Percentiles rank a stretch among this genome's conserved stretches.
Evolutionary conservation across 1,140 invertebrate species (phyloP).

Genomic region (Pararge aegeria): DNA sequence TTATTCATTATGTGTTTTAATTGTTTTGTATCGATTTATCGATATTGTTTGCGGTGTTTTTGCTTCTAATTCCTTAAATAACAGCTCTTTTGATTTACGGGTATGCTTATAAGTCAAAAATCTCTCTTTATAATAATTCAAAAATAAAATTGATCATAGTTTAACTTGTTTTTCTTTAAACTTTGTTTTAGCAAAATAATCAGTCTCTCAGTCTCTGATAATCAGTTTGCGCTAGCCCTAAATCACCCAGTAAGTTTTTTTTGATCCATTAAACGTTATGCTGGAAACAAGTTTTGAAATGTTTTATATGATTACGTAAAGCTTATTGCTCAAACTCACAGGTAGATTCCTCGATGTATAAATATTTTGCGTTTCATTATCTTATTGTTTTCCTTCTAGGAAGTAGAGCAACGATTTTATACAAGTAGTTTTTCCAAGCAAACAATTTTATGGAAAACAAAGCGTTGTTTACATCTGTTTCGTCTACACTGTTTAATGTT

Average conservation of each 20-base stretch:
- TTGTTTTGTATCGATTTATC: no score
- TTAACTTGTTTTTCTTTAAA: no score
- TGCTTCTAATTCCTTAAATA: no score
- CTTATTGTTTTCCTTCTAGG: constrained; percentile 9
- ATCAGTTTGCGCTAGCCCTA: neutral
- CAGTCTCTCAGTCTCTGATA: no score
- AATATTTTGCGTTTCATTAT: constrained; percentile 3
- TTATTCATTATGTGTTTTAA: no score
- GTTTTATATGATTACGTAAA: neutral
- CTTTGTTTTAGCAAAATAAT: no score
- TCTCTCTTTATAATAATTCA: no score
- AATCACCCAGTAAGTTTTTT: neutral
- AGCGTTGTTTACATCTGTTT: neutral
- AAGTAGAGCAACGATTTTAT: constrained; percentile 23
- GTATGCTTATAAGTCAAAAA: no score
- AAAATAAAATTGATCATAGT: no score
- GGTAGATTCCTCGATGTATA: constrained; percentile 8
- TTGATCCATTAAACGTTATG: neutral
- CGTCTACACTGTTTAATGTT: constrained; percentile 1
- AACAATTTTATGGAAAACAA: constrained; percentile 17
- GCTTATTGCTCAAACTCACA: neutral
- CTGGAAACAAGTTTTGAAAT: neutral
- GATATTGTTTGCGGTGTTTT: no score
- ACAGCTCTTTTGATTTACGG: no score
- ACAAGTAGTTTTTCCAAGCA: constrained; percentile 9